phyloP scores from a whole-genome alignment of 2,113 vertebrate genomes.

The Anolis sagrei region DNA sequence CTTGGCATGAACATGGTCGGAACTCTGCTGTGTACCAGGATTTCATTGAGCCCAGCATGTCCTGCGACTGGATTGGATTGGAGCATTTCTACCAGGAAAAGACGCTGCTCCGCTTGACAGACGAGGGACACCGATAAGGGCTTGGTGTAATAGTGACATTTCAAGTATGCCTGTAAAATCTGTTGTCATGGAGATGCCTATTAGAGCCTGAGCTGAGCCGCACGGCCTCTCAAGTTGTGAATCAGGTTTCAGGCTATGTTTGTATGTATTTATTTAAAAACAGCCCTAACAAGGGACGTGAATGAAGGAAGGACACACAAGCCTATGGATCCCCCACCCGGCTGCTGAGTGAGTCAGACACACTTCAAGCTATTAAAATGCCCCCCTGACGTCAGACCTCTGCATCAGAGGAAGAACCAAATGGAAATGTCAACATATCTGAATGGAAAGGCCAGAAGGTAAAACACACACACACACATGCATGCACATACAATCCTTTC shows the following conservation, averaged over 20 bases:
- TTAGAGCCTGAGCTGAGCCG: slow-evolving; percentile 55
- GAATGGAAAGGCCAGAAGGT: slow-evolving; percentile 61
- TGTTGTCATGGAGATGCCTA: slow-evolving; percentile 72
- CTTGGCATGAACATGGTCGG: not conserved
- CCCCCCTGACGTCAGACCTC: slow-evolving; percentile 67
- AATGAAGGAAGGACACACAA: slow-evolving; percentile 48
- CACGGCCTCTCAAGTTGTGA: slow-evolving; percentile 70
- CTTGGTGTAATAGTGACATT: slow-evolving; percentile 41
- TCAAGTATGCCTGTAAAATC: slow-evolving; percentile 57
- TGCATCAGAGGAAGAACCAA: slow-evolving; percentile 60
- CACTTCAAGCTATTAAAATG: slow-evolving; percentile 37
- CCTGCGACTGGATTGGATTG: fast-evolving
- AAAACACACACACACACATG: too few species aligned
- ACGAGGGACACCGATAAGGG: slow-evolving; percentile 26
- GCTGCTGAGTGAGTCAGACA: slow-evolving; percentile 60
- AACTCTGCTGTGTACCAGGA: not conserved
- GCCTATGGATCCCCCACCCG: slow-evolving; percentile 38
- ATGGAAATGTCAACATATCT: slow-evolving; percentile 69
- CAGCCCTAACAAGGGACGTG: slow-evolving; percentile 42
- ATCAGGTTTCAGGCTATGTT: slow-evolving; percentile 74
- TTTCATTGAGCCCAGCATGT: not conserved
- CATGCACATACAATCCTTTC: slow-evolving; percentile 23
- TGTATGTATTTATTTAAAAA: slow-evolving; percentile 24
- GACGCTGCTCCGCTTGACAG: not conserved
- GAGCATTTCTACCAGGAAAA: not conserved